Evolutionary conservation across 2,113 vertebrate genomes (phyloP), one percentile per base, ranked within the genome.

Genomic region (Macrotus californicus): DNA sequence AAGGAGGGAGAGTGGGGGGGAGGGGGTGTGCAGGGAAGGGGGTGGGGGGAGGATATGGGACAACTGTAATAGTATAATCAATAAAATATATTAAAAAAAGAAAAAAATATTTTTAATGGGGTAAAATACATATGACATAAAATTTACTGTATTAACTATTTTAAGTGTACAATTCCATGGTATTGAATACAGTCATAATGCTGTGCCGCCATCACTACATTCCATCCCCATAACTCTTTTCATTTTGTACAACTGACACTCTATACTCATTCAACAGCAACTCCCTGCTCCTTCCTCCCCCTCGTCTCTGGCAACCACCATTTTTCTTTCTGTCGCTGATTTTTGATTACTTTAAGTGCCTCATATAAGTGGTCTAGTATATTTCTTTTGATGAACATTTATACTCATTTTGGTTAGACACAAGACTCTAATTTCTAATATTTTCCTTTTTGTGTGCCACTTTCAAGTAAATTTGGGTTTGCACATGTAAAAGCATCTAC

Each of bases 401-500:
- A 90, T 43, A 79, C 19, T 92, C 36, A 79, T 56, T 83, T 89
- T 29, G 82, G 31, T 61, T 92, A 66, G 72, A 80, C 48, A 43
- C 7, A 84, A 88, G 24, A 79, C 39, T 64, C 67, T 86, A 54
- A 85, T 66, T 85, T 93, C 34, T 61, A 81, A 36, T 80, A 11
- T 76, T 95, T 77, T 46, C 34, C 61, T 31, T 82, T 75, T 79
- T 89, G 21, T 52, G 48, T 80, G 50, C 21, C 16, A 29, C 59
- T 69, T 86, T 89, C 7, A 93, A 81, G 75, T 86, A 72, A 94
- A 86, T 90, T 77, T 50, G 7, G 61, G 46, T 66, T 84, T 82
- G 29, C 19, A 19, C 41, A 46, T 19, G 26, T 92, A 50, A 59
- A 89, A 69, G 34, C 36, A 34, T 15, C 26, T 93, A 19, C 69